A percentile compares a stretch with the other conserved stretches of the same genome.
These are phyloP conservation scores for Paralinhomoeus sp. DNA, from an alignment of 2,888 invertebrate genomes.

Conservation along the genomic window DNA sequence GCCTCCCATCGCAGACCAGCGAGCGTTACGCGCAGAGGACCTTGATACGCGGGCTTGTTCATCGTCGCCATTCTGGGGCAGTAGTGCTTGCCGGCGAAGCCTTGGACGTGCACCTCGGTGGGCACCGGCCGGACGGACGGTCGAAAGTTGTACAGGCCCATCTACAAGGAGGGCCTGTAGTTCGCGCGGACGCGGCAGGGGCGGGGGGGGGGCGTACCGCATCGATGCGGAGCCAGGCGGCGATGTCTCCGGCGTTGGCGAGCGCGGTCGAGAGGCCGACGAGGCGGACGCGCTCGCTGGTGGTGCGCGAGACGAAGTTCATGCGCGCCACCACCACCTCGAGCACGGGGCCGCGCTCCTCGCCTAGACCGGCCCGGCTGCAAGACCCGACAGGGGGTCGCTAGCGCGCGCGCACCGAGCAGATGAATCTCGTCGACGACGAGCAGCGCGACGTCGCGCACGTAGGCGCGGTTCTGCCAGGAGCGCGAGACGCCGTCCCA, in stretches of 20 bases:
- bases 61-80: slow-evolving; percentile 98
- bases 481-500: slow-evolving; percentile 82
- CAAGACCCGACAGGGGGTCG: not conserved
- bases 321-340: slow-evolving; percentile 94
- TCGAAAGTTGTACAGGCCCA: slow-evolving; percentile 87
- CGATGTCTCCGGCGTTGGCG: slow-evolving; percentile 86
- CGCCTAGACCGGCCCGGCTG: slow-evolving; percentile 24
- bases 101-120: slow-evolving; percentile 70
- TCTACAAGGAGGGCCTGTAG: slow-evolving; percentile 26
- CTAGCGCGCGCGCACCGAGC: slow-evolving; percentile 48
- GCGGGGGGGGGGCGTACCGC: slow-evolving; percentile 10
- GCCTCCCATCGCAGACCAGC: not conserved
- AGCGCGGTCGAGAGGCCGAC: slow-evolving; percentile 88
- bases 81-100: slow-evolving; percentile 90
- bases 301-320: slow-evolving; percentile 79
- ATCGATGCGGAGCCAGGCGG: slow-evolving; percentile 72
- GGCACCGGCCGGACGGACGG: slow-evolving; percentile 94
- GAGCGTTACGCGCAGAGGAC: slow-evolving; percentile 14
- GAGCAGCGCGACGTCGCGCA: slow-evolving; percentile 32
- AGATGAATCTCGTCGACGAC: slow-evolving; percentile 95
- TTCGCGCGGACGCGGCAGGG: not conserved
- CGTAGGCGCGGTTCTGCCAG: slow-evolving; percentile 89
- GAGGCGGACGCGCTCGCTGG: slow-evolving; percentile 52
- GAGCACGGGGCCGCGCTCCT: slow-evolving; percentile 41
- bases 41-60: slow-evolving; percentile 93